These are phyloP conservation scores for Galerucella nymphaeae DNA, from an alignment of 2,888 invertebrate genomes.

Conservation along the genomic window DNA sequence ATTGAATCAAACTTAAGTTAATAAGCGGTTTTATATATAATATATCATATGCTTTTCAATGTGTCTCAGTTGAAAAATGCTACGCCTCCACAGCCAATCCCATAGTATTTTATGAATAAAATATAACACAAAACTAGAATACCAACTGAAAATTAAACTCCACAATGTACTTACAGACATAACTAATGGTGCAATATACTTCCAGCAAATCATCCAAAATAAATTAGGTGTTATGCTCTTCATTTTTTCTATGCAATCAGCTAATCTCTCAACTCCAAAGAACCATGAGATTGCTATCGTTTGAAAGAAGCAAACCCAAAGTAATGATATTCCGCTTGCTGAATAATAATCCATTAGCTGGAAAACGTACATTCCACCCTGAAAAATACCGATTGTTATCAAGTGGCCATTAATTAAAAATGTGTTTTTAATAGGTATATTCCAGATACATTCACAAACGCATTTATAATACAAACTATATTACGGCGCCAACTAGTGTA, in stretches of 20 bases:
- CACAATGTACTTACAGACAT: conserved; percentile 67
- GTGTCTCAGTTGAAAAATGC: too few species aligned
- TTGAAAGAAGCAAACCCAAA: conserved; percentile 73
- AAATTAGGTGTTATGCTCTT: conserved; percentile 68
- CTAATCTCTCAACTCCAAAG: conserved; percentile 70
- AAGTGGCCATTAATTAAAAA: too few species aligned
- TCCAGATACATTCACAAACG: too few species aligned
- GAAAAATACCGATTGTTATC: conserved; percentile 46
- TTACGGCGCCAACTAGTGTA: too few species aligned
- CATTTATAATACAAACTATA: too few species aligned
- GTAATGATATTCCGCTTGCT: conserved; percentile 70
- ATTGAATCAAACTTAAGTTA: too few species aligned
- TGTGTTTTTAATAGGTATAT: too few species aligned
- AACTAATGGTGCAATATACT: conserved; percentile 70
- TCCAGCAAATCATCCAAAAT: conserved; percentile 72
- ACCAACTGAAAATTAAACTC: neutral
- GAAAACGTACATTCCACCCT: conserved; percentile 92
- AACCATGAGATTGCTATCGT: conserved; percentile 72
- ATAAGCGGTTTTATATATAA: too few species aligned
- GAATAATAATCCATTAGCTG: conserved; percentile 85
- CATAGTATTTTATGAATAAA: too few species aligned
- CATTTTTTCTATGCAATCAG: conserved; percentile 73
- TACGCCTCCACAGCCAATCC: too few species aligned
- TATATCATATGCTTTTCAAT: too few species aligned
- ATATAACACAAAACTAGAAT: too few species aligned